Conservation (phyloP, 2,797 vertebrate genomes). For the Anniella stebbinsi region DNA sequence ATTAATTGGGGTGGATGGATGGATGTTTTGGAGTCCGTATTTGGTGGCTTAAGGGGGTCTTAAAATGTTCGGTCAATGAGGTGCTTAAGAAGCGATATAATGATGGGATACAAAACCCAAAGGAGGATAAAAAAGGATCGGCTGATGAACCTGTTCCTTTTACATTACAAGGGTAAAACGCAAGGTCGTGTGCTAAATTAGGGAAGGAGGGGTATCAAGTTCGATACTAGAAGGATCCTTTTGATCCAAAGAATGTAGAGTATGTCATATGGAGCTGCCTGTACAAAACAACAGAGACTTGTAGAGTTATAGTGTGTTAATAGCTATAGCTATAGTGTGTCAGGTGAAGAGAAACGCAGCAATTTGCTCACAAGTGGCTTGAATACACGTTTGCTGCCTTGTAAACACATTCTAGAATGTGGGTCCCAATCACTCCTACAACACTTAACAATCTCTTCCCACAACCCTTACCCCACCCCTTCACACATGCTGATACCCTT, state of each 20-base stretch:
- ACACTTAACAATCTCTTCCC: background rate
- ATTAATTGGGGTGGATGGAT: constrained; percentile 71
- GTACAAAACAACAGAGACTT: constrained; percentile 26
- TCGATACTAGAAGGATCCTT: constrained; percentile 29
- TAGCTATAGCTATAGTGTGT: background rate
- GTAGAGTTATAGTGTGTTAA: constrained; percentile 31
- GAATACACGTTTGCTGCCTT: background rate
- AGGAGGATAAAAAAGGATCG: constrained; percentile 15
- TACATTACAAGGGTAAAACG: constrained; percentile 43
- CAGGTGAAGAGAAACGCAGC: background rate
- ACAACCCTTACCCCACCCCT: background rate
- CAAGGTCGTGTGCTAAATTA: constrained; percentile 45
- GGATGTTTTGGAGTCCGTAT: constrained; percentile 56
- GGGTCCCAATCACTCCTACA: background rate
- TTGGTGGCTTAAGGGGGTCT: constrained; percentile 43
- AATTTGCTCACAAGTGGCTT: background rate
- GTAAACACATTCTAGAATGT: background rate
- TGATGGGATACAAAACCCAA: constrained; percentile 45
- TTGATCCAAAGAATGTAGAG: constrained; percentile 44
- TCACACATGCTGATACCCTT: no score
- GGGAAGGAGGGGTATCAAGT: constrained; percentile 48
- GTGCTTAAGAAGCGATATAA: constrained; percentile 64
- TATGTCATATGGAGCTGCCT: constrained; percentile 16
- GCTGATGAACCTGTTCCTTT: constrained; percentile 59
- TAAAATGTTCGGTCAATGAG: constrained; percentile 70